A percentile compares a stretch with the other conserved stretches of the same genome.
phyloP scores from a whole-genome alignment of 2,797 vertebrate genomes.

The Apodemus agrarius region DNA sequence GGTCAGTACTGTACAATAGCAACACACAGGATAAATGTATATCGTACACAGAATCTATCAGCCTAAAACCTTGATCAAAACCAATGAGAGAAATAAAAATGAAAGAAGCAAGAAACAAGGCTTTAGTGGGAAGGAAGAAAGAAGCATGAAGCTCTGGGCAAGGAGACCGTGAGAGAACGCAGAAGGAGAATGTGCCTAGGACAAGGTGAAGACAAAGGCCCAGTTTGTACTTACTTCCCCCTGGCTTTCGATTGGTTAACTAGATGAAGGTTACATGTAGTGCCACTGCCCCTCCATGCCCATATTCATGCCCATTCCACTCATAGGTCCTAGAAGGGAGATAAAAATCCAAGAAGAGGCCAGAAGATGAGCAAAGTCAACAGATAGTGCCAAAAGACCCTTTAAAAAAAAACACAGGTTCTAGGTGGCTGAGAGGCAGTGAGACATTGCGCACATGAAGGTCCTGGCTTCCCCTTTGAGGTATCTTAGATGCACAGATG shows the following conservation, averaged over 20 bases:
- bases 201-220: conserved; percentile 90
- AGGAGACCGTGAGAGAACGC: conserved; percentile 88
- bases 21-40: conserved; percentile 85
- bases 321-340: conserved; percentile 97
- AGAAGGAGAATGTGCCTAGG: conserved; percentile 87
- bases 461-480: conserved; percentile 80
- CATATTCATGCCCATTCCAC: conserved; percentile 99
- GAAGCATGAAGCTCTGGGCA: conserved; percentile 92
- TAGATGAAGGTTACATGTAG: conserved; percentile 99
- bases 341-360: conserved; percentile 93
- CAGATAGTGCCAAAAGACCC: conserved; percentile 90
- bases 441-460: conserved; percentile 78
- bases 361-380: conserved; percentile 92
- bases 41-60: conserved; percentile 84
- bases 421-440: conserved; percentile 80
- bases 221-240: conserved; percentile 97
- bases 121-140: conserved; percentile 88
- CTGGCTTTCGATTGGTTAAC: conserved; percentile 97
- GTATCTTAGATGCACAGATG: conserved; percentile 85
- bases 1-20: conserved; percentile 90
- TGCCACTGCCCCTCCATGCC: conserved; percentile 99
- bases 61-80: conserved; percentile 89
- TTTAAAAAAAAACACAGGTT: conserved; percentile 82
- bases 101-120: conserved; percentile 85
- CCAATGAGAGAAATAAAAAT: conserved; percentile 74